Base-by-base conservation (phyloP, 2,888 invertebrate species). In the Rotaria magnacalcarata region DNA sequence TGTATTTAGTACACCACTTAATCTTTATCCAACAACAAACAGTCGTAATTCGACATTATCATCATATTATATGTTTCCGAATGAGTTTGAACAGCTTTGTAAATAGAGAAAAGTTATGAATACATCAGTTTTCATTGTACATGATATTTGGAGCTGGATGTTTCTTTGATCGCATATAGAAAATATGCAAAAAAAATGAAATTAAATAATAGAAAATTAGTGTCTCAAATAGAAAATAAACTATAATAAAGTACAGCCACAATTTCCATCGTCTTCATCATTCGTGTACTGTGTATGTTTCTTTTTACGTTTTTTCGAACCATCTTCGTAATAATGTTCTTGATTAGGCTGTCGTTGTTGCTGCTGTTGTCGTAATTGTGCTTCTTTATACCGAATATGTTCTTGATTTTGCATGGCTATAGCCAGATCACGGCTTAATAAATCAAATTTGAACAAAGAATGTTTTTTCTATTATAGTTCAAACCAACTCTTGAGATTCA, bases 41-140 rank as follows among this genome's bases (percentile, higher is more conserved):
- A 67, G 34, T 67, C 67, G 67, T 16, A 27, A 34, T 67, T 47
- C 75, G 27, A 43, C 75, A 47, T 80, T 41, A 41, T 74, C 75
- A 80, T 80, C 75, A 2, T 80, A 47, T n/a, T 80, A 80, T 47
- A 47, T 80, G 24, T 80, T 80, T 80, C 75, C 75, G 6, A 80
- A 80, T 47, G 75, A 80, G 8, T 80, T 80, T 21, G 75, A 80
- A 80, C 47, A 80, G 24, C 47, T 80, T 47, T 80, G 75, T 80
- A 41, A 80, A 47, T 47, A 34, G 41, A 41, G 11, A n/a, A 60
- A 60, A 27, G 10, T 27, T 27, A 27, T 14, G 34, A 34, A 67
- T 67, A 34, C 21, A 56, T 27, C 67, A 67, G 14, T 67, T 10
- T 67, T 67, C 34, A 34, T 67, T 67, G 67, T 34, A 67, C 27